Evolutionary conservation across 2,113 vertebrate species (phyloP).

Genomic region (Oryzias curvinotus): DNA sequence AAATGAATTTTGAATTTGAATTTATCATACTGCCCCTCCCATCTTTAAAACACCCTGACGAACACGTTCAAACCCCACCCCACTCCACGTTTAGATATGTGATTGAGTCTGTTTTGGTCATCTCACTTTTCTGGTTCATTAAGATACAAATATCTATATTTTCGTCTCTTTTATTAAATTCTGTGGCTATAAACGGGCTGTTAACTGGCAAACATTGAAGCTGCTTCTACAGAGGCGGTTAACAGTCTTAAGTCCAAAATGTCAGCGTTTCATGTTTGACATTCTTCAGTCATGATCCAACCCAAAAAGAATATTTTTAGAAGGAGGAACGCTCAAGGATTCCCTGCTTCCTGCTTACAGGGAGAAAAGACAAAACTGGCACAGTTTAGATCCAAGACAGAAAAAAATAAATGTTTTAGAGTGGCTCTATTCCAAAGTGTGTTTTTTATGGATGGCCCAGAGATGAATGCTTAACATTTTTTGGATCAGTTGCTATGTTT

Average conservation of each 20-base stretch:
- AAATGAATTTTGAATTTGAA: too few relatives aligned
- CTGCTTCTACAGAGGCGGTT: neutral
- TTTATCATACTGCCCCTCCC: too few relatives aligned
- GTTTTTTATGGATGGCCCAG: slow-evolving; percentile 4
- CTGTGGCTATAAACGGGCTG: too few relatives aligned
- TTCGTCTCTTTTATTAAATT: too few relatives aligned
- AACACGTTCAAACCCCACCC: too few relatives aligned
- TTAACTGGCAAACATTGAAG: slow-evolving; percentile 4
- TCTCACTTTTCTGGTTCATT: too few relatives aligned
- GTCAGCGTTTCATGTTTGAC: slow-evolving; percentile 30
- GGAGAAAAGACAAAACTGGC: slow-evolving; percentile 5
- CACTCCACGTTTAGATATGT: too few relatives aligned
- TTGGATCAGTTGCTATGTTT: slow-evolving; percentile 3
- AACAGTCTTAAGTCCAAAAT: neutral
- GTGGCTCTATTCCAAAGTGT: slow-evolving; percentile 5
- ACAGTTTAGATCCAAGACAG: neutral
- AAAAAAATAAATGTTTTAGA: neutral
- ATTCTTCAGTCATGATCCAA: slow-evolving; percentile 37
- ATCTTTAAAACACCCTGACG: too few relatives aligned
- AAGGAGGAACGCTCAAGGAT: slow-evolving; percentile 32
- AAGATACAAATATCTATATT: too few relatives aligned
- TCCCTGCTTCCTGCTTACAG: slow-evolving; percentile 1
- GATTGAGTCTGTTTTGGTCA: too few relatives aligned
- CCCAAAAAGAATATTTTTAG: slow-evolving; percentile 32
- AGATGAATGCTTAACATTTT: slow-evolving; percentile 28